Evolutionary conservation across 2,888 invertebrate species (phyloP).

Genomic region (Ormia ochracea): DNA sequence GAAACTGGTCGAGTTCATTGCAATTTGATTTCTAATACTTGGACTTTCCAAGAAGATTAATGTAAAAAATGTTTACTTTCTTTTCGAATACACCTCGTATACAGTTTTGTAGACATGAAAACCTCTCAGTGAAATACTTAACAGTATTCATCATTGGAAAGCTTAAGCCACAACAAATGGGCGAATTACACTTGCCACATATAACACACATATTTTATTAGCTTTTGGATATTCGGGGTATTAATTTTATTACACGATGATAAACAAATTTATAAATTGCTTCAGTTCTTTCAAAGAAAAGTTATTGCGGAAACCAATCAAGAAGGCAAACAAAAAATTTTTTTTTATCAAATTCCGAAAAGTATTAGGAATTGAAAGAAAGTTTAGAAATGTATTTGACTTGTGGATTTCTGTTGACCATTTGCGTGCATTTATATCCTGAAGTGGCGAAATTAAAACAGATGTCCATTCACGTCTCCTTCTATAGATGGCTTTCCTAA

Average conservation of each 20-base stretch:
- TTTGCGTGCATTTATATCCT: background rate
- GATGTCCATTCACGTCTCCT: constrained; percentile 16
- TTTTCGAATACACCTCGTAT: too few species aligned
- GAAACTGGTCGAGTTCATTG: too few species aligned
- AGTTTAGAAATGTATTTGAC: background rate
- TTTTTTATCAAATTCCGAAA: background rate
- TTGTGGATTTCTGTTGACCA: background rate
- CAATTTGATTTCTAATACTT: too few species aligned
- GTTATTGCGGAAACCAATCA: background rate
- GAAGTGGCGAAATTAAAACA: constrained; percentile 45
- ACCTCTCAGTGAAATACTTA: too few species aligned
- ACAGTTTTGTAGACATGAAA: too few species aligned
- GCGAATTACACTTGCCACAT: background rate
- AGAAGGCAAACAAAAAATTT: background rate
- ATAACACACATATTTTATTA: background rate
- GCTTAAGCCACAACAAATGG: background rate
- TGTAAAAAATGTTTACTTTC: too few species aligned
- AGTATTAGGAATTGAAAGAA: background rate
- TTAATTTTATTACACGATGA: constrained; percentile 16
- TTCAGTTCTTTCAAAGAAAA: background rate
- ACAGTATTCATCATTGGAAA: background rate
- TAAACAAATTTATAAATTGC: constrained; percentile 19
- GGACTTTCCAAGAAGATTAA: too few species aligned
- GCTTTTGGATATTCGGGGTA: background rate
- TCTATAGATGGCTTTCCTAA: background rate